Evolutionary conservation across 2,113 vertebrate genomes (phyloP), one percentile per base, ranked within the genome.

Genomic region (Otolemur garnettii): DNA sequence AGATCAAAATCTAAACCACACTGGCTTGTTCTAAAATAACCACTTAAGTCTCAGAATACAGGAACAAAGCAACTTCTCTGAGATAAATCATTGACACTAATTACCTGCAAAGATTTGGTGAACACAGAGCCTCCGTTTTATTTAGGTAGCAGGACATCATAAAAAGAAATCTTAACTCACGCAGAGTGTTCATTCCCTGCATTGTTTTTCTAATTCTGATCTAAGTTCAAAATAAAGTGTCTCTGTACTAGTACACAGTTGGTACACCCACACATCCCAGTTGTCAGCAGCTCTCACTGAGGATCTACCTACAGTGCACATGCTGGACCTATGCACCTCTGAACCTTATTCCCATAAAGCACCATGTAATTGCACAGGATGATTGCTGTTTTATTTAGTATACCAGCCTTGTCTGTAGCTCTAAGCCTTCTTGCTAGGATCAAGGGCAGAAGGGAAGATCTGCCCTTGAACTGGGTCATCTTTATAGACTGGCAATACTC

Each of bases 1-100:
- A 50, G 97, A 97, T 98, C 97, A 98, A 98, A 98, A 97, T 90
- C 95, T 97, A 97, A 98, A 97, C 93, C 94, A 97, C 59, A 93
- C 78, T 88, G 62, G 57, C 96, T 87, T 97, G 64, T 83, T 97
- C 96, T 96, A 87, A 98, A 98, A 97, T 95, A 97, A 94, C 94
- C 81, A 96, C 97, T 92, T 92, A 97, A 57, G 68, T 98, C 94
- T 93, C 96, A 60, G 87, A 96, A 98, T 80, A 55, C 80, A 95
- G 96, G 90, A 96, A 97, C 95, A 97, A 97, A 94, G 91, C 33
- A 38, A 80, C 90, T 96, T 93, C 97, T 97, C 98, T 68, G 90
- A 97, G 94, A 96, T 91, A 96, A 97, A 97, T 98, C 96, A 96
- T 21, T 97, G 97, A 84, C 94, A 94, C 89, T 98, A 98, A 98